phyloP scores from a whole-genome alignment of 2,113 vertebrate genomes.

The Castor canadensis region DNA sequence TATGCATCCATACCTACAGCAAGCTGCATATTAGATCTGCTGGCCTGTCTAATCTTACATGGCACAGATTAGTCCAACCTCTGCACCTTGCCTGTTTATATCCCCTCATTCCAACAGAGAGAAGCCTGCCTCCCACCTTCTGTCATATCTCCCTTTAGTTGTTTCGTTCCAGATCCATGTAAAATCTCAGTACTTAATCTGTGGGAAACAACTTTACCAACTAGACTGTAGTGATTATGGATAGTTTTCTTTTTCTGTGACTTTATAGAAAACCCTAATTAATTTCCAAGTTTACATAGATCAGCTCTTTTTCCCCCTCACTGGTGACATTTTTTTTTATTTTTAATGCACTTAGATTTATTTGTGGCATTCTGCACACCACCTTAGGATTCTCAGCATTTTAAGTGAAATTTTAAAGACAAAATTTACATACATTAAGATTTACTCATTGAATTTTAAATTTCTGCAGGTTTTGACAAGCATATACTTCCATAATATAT shows the following conservation, averaged over 20 bases:
- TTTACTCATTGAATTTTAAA: background rate
- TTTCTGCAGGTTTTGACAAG: background rate
- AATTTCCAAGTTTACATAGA: background rate
- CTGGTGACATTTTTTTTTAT: background rate
- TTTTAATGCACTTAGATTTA: background rate
- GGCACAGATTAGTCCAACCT: background rate
- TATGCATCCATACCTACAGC: background rate
- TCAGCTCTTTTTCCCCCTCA: background rate
- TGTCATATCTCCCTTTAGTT: background rate
- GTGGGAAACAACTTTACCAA: too few species aligned
- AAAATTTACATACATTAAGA: background rate
- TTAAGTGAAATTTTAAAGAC: background rate
- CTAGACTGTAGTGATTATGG: too few species aligned
- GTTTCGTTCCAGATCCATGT: background rate
- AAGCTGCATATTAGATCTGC: background rate
- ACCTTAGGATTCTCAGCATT: background rate
- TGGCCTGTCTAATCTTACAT: background rate
- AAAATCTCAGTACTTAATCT: background rate
- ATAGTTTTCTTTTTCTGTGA: too few species aligned
- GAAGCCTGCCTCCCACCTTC: too few species aligned
- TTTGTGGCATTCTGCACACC: background rate
- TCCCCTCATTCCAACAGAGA: too few species aligned
- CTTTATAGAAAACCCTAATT: too few species aligned
- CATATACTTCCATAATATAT: accelerated
- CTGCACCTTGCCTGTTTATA: background rate